Base-by-base conservation (phyloP, 2,797 vertebrate species). In the Limosa lapponica region DNA sequence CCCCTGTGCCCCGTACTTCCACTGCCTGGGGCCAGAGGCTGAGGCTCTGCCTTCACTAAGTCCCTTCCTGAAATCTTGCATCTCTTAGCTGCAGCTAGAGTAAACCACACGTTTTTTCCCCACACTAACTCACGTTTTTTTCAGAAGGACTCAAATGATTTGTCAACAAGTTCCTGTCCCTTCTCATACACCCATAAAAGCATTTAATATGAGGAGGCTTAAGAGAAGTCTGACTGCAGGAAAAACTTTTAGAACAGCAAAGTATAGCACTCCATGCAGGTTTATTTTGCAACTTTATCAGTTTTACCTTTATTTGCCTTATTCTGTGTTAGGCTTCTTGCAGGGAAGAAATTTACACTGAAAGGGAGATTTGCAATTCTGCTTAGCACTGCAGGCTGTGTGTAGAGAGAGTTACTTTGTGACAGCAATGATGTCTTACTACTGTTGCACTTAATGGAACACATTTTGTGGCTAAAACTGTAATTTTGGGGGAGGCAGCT, bases 111-210 rank as follows among this genome's bases (percentile, higher is more conserved):
- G 34, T 64, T 43, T 67, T 67, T 39, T 12, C 58, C 11, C 14
- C 10, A 7, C 6, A 1, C 8, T 59, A 30, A 5, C 11, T 43
- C 4, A 1, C 1, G 0, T 13, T 85, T 46, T n/a, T 70, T 61
- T 48, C 13, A 4, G 36, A 30, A 49, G 27, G 5, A 18, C 39
- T 6, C 39, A 57, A 57, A 13, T 27, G 17, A 46, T 55, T 64
- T 37, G 13, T 59, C 51, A n/a, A 3, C 3, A 36, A 69, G 37
- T 84, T 49, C 13, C 17, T 10, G 6, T 58, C 17, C 30, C 10
- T 64, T 55, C 8, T 52, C 6, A 4, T 34, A 10, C 12, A 19
- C 15, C 5, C 6, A 8, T 69, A 32, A 43, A 51, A 70, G 5
- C 17, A 1, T 77, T 75, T 43, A 22, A 4, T 22, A 1, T 5